A percentile compares a stretch with the other conserved stretches of the same genome.
phyloP scores from a whole-genome alignment of 2,113 vertebrate species.

The Brachyhypopomus occidentalis region DNA sequence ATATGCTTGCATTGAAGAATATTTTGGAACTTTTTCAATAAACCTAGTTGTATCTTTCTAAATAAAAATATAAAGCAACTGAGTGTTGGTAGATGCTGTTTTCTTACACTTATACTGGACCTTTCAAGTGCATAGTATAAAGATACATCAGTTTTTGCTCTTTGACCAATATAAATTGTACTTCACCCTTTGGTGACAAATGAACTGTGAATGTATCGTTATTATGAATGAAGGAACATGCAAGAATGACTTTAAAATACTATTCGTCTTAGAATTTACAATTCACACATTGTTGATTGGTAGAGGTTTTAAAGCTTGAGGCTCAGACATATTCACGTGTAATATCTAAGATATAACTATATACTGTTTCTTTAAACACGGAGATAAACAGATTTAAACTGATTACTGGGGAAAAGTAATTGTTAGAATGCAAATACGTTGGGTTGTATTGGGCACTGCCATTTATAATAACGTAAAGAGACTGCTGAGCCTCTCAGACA shows the following conservation, averaged over 20 bases:
- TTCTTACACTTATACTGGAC: background rate
- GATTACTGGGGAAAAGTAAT: too few species aligned
- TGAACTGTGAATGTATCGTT: too few species aligned
- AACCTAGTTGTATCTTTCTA: background rate
- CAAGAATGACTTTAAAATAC: background rate
- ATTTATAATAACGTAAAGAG: background rate
- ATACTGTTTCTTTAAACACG: too few species aligned
- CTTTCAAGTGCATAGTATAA: conserved; percentile 7
- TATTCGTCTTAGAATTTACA: background rate
- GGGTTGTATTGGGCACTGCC: too few species aligned
- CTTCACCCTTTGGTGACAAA: background rate
- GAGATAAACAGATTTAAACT: too few species aligned
- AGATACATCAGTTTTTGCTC: conserved; percentile 24
- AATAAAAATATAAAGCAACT: background rate
- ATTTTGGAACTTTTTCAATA: background rate
- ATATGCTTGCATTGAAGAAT: background rate
- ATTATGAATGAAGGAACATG: conserved; percentile 1
- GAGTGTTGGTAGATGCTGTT: background rate
- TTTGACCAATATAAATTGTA: conserved; percentile 20
- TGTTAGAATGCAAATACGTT: too few species aligned
- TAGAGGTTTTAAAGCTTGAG: too few species aligned
- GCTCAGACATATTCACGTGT: background rate
- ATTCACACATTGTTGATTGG: background rate
- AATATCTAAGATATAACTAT: background rate
- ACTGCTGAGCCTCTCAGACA: background rate